Conservation (phyloP, 2,888 invertebrate species). For the Mesorhabditis belari region DNA sequence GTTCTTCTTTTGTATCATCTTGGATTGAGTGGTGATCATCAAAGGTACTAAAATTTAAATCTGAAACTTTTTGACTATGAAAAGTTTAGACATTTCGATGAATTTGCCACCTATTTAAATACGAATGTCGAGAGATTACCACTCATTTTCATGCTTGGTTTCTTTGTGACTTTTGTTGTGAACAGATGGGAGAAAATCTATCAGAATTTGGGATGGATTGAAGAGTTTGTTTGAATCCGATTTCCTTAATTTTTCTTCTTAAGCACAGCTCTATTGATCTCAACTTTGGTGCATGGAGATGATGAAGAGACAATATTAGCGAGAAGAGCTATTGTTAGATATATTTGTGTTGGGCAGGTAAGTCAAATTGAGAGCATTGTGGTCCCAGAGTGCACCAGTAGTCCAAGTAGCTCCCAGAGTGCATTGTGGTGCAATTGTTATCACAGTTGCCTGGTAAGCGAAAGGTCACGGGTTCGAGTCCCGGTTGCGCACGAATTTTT, state of each 20-base stretch:
- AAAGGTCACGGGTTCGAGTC: no score
- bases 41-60: neutral
- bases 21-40: neutral
- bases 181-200: neutral
- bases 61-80: neutral
- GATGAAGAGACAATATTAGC: neutral
- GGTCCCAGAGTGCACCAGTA: no score
- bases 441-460: no score
- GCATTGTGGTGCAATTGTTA: no score
- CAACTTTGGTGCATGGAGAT: neutral
- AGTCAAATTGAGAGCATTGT: no score
- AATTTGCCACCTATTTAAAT: neutral
- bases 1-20: neutral
- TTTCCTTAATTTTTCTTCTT: neutral
- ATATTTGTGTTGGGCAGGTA: neutral
- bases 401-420: no score
- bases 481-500: no score
- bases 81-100: neutral
- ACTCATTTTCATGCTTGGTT: neutral
- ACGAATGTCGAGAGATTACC: neutral
- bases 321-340: neutral
- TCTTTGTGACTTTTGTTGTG: neutral
- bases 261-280: neutral
- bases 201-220: neutral
- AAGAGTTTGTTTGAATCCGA: neutral